Conservation (phyloP, 2,888 invertebrate genomes). For the Eilema sororculum region DNA sequence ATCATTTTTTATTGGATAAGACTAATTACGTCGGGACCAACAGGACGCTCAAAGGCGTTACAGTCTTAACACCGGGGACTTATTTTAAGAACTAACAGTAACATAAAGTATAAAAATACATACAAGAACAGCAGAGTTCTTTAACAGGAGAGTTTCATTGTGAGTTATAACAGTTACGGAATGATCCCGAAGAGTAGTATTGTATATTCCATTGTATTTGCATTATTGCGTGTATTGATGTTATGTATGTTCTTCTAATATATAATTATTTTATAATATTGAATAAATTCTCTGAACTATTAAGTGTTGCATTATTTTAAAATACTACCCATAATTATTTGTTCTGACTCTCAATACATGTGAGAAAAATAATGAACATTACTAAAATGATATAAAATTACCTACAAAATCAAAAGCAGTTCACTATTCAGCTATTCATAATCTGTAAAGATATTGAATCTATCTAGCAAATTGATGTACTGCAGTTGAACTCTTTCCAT, state of each 20-base stretch:
- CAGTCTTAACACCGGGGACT: constrained; percentile 46
- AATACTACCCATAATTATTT: too few relatives aligned
- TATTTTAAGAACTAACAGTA: constrained; percentile 42
- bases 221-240: constrained; percentile 75
- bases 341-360: too few relatives aligned
- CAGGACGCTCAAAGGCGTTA: constrained; percentile 37
- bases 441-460: background rate
- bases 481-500: constrained; percentile 52
- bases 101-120: constrained; percentile 24
- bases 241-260: constrained; percentile 71
- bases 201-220: constrained; percentile 76
- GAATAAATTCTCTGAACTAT: constrained; percentile 63
- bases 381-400: too few relatives aligned
- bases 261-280: constrained; percentile 69
- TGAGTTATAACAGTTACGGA: constrained; percentile 54
- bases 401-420: background rate
- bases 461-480: constrained; percentile 36
- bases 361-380: background rate
- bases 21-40: constrained; percentile 54
- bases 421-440: background rate
- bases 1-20: constrained; percentile 33
- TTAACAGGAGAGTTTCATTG: constrained; percentile 23
- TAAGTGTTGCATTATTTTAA: constrained; percentile 4
- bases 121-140: too few relatives aligned
- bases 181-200: constrained; percentile 61